phyloP scores from a whole-genome alignment of 1,140 invertebrate genomes.

The Zaprionus camerounensis region DNA sequence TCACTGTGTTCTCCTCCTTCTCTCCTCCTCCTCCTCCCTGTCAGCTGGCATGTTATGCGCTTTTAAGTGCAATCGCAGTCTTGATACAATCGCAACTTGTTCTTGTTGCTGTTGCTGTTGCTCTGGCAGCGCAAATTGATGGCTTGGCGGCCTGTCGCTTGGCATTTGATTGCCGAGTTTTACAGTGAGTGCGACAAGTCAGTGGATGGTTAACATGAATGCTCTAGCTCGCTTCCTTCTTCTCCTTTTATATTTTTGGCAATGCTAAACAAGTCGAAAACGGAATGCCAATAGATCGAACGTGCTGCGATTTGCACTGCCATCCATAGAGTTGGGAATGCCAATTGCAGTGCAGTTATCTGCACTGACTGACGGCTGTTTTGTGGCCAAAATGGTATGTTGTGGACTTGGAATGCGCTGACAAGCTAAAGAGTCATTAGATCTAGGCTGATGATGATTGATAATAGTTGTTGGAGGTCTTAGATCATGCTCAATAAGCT shows the following conservation, averaged over 20 bases:
- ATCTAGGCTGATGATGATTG: neutral
- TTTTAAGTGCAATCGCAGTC: conserved; percentile 43
- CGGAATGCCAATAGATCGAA: conserved; percentile 28
- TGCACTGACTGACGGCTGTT: conserved; percentile 12
- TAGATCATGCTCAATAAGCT: neutral
- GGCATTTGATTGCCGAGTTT: conserved; percentile 61
- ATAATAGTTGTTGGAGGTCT: neutral
- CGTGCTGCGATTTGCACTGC: conserved; percentile 10
- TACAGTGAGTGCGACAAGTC: conserved; percentile 43
- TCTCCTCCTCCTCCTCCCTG: neutral
- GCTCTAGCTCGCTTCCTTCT: neutral
- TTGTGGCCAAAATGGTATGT: conserved; percentile 16
- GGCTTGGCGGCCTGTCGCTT: conserved; percentile 58
- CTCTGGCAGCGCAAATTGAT: conserved; percentile 68
- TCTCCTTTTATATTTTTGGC: conserved; percentile 34
- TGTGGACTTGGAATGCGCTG: conserved; percentile 23
- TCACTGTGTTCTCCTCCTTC: no score
- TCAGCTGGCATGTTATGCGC: conserved; percentile 38
- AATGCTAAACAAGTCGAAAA: conserved; percentile 35
- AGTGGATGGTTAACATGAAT: conserved; percentile 28
- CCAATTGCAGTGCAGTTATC: conserved; percentile 13
- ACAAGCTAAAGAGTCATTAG: neutral
- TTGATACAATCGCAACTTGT: conserved; percentile 19
- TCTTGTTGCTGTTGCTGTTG: conserved; percentile 20
- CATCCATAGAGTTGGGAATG: conserved; percentile 17